Evolutionary conservation across 2,797 vertebrate species (phyloP).

Genomic region (Muscicapa comitata): DNA sequence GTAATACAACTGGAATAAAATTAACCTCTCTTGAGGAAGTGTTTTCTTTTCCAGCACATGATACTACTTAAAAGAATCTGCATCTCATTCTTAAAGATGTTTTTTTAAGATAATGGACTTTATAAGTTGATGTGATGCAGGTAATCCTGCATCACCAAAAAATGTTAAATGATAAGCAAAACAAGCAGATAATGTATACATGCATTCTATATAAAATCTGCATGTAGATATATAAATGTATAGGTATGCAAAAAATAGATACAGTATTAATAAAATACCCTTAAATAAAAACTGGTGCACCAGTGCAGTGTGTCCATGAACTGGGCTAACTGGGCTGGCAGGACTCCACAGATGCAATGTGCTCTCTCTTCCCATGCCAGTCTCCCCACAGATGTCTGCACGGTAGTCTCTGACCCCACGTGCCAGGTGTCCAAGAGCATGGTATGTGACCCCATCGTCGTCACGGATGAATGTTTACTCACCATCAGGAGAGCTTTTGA

Average conservation of each 20-base stretch:
- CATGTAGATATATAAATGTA: background rate
- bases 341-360: background rate
- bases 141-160: background rate
- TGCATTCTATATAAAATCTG: background rate
- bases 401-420: constrained; percentile 82
- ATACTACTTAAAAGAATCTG: background rate
- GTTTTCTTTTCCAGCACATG: background rate
- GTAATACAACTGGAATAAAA: background rate
- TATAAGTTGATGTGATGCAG: background rate
- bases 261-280: background rate
- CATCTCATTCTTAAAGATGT: background rate
- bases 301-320: background rate
- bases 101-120: background rate
- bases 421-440: constrained; percentile 78
- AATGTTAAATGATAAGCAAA: background rate
- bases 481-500: constrained; percentile 82
- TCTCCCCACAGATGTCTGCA: constrained; percentile 88
- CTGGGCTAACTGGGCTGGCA: background rate
- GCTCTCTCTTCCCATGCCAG: constrained; percentile 62
- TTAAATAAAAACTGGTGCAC: background rate
- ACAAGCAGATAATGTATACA: background rate
- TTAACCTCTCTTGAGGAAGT: background rate
- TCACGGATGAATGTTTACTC: constrained; percentile 76
- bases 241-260: background rate
- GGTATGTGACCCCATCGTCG: constrained; percentile 78